A percentile compares a stretch with the other conserved stretches of the same genome.
These are phyloP conservation scores for Zapus hudsonius DNA, from an alignment of 2,113 vertebrate species.

Conservation along the genomic window DNA sequence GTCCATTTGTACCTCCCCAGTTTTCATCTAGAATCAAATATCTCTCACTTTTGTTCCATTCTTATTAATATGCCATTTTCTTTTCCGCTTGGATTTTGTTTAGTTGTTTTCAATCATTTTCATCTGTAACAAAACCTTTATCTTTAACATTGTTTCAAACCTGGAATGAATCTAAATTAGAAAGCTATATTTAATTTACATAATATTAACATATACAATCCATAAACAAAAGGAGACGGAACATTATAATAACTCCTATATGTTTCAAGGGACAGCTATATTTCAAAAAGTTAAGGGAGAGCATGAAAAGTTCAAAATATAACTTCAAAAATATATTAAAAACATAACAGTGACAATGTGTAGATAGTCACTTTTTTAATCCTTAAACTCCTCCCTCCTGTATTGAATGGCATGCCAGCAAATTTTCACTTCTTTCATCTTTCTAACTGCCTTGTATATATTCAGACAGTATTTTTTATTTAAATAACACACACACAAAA, in stretches of 20 bases:
- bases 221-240: not conserved
- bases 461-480: not conserved
- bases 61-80: not conserved
- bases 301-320: no score
- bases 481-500: not conserved
- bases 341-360: no score
- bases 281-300: not conserved
- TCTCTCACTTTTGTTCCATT: not conserved
- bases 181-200: not conserved
- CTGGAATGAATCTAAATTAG: not conserved
- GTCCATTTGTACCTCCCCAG: not conserved
- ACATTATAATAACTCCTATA: not conserved
- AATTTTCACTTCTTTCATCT: not conserved
- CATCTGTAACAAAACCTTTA: not conserved
- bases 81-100: not conserved
- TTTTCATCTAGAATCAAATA: not conserved
- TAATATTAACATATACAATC: constrained; percentile 10
- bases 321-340: no score
- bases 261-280: not conserved
- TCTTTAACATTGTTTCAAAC: not conserved
- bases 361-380: not conserved
- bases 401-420: not conserved
- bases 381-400: not conserved
- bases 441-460: not conserved
- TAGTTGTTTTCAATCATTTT: not conserved